Base-by-base conservation (phyloP, 2,113 vertebrate genomes). In the Okapia johnstoni region DNA sequence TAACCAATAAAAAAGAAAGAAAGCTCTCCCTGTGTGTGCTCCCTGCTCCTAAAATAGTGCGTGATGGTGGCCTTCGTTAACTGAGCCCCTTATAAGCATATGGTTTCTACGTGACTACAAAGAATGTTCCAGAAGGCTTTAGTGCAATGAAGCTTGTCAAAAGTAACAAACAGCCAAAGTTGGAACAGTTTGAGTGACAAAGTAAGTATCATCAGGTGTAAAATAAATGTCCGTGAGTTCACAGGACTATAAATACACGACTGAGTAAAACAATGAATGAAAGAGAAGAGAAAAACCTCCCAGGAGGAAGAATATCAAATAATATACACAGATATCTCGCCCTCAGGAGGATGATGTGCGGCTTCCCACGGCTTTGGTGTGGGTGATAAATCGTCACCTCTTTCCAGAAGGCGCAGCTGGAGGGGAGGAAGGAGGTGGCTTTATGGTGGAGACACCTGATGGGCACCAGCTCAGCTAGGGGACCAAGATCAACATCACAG, bases 361-460 rank as follows among this genome's bases (percentile, higher is more conserved):
- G 17, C 16, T 3, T 2, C 61, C 25, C 16, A 21, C 3, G 16
- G 16, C 7, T 33, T 80, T 3, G 16, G 77, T 33, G 25, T 48
- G 16, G 77, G 28, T 46, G 33, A 10, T 52, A 6, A 50, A 80
- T 33, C 3, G 16, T 33, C 28, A 33, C 73, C 48, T n/a, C 55
- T 33, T 60, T 26, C 43, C 30, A 3, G 15, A 50, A 57, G 14
- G 40, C 23, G 13, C 73, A 16, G 13, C 5, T 11, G 5, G 33
- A 10, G 15, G 14, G 14, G 55, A 14, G 43, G 76, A 48, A 7
- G 28, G 21, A 14, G 23, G 70, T 17, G 0, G 48, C 21, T 80
- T 36, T 1, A 10, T 3, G 4, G 28, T 13, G 8, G 40, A 54
- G 54, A n/a, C 3, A 8, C 30, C 30, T 12, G 6, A 36, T 0